Percentiles rank a stretch among this genome's conserved stretches.
phyloP scores from a whole-genome alignment of 2,888 invertebrate genomes.

The Leptura quadrifasciata region DNA sequence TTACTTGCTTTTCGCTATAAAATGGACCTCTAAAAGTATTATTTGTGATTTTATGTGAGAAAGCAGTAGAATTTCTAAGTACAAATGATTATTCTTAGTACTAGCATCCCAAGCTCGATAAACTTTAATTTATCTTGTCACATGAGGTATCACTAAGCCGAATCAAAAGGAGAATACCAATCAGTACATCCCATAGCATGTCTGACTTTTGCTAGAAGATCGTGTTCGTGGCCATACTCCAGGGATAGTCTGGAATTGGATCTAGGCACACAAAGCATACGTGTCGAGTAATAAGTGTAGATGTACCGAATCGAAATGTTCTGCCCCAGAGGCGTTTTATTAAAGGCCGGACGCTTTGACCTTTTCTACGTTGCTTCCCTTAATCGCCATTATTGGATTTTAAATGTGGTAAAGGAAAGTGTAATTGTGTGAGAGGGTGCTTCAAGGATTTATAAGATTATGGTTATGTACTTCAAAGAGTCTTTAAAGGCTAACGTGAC shows the following conservation, averaged over 20 bases:
- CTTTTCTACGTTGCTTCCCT: neutral
- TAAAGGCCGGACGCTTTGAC: conserved; percentile 11
- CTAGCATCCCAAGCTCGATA: no score
- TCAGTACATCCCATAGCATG: neutral
- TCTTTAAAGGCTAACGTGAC: neutral
- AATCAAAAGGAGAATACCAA: conserved; percentile 10
- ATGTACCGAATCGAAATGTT: neutral
- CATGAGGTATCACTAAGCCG: neutral
- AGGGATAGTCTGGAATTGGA: conserved; percentile 5
- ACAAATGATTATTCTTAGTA: no score
- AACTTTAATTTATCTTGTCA: neutral
- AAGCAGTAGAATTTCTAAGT: no score
- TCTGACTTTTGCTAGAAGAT: neutral
- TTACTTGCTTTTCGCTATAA: no score
- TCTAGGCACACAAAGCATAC: conserved; percentile 20
- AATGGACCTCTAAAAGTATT: no score
- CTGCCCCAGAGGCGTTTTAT: conserved; percentile 8
- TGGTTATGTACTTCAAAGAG: conserved; percentile 4
- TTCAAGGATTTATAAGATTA: neutral
- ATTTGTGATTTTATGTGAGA: no score
- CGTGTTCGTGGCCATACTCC: neutral
- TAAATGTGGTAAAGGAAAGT: neutral
- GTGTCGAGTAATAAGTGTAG: conserved; percentile 8
- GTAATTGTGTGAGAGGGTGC: conserved; percentile 1
- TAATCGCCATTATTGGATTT: conserved; percentile 17